phyloP scores from a whole-genome alignment of 2,797 vertebrate genomes.

The Fistularia tabacaria region DNA sequence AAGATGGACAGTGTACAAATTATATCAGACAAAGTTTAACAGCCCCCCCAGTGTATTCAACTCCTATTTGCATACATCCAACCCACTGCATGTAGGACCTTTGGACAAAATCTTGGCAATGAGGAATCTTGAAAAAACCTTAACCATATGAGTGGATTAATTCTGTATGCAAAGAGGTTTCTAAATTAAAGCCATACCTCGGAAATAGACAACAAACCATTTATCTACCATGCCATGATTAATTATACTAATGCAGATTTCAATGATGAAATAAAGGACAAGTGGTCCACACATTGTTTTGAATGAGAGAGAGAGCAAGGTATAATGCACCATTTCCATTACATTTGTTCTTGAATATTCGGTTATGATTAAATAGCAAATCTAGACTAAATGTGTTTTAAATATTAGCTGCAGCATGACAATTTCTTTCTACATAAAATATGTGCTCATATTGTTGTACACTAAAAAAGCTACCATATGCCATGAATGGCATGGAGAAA shows the following conservation, averaged over 20 bases:
- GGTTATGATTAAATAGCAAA: background rate
- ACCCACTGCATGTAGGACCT: constrained; percentile 40
- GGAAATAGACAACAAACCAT: constrained; percentile 55
- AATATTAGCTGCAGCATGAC: constrained; percentile 15
- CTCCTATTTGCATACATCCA: constrained; percentile 65
- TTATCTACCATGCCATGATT: constrained; percentile 47
- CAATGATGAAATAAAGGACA: constrained; percentile 53
- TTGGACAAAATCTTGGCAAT: constrained; percentile 41
- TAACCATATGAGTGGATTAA: constrained; percentile 45
- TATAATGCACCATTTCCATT: background rate
- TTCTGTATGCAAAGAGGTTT: constrained; percentile 52
- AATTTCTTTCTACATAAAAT: constrained; percentile 16
- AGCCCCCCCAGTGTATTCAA: constrained; percentile 61
- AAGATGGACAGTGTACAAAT: constrained; percentile 62
- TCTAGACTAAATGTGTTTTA: constrained; percentile 5
- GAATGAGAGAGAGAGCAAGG: background rate
- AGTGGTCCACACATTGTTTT: constrained; percentile 10
- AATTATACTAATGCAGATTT: constrained; percentile 55
- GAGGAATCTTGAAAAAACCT: constrained; percentile 48
- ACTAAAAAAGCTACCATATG: constrained; percentile 34
- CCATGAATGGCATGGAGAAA: constrained; percentile 44
- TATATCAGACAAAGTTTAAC: constrained; percentile 71
- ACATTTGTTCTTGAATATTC: background rate
- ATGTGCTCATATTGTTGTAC: constrained; percentile 14
- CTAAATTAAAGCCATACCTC: constrained; percentile 48